Conservation (phyloP, 2,888 invertebrate species). For the Gonocerus acuteangulatus region DNA sequence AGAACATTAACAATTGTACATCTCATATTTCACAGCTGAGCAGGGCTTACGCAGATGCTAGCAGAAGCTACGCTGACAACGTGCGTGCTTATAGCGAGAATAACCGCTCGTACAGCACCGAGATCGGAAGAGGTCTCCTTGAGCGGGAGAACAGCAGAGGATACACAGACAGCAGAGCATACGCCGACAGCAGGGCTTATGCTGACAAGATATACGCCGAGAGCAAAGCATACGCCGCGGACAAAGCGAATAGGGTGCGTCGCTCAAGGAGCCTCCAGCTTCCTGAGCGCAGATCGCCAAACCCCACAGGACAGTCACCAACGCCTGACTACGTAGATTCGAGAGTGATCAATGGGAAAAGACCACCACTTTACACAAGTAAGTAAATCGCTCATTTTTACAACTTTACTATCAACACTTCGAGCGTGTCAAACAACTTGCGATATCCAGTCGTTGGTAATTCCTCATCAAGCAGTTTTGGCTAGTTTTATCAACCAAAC, state of each 20-base stretch:
- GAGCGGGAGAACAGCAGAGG: not conserved
- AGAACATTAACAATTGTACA: too few species aligned
- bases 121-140: not conserved
- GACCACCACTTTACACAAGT: constrained; percentile 19
- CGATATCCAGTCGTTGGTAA: too few species aligned
- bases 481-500: too few species aligned
- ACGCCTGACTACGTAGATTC: constrained; percentile 4
- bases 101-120: not conserved
- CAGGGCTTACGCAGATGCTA: not conserved
- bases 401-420: too few species aligned
- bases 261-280: constrained; percentile 56
- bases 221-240: constrained; percentile 28
- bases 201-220: constrained; percentile 26
- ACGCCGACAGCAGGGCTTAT: constrained; percentile 12
- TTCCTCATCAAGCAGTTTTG: too few species aligned
- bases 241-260: constrained; percentile 43
- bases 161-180: not conserved
- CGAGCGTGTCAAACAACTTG: too few species aligned
- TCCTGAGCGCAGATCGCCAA: constrained; percentile 50
- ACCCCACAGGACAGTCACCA: constrained; percentile 4
- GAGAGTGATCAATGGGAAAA: constrained; percentile 3
- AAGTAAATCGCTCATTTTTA: not conserved
- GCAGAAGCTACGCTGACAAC: constrained; percentile 8
- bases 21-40: not conserved
- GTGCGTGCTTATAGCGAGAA: not conserved